Evolutionary conservation across 2,113 vertebrate species (phyloP).

Genomic region (Podiceps cristatus): DNA sequence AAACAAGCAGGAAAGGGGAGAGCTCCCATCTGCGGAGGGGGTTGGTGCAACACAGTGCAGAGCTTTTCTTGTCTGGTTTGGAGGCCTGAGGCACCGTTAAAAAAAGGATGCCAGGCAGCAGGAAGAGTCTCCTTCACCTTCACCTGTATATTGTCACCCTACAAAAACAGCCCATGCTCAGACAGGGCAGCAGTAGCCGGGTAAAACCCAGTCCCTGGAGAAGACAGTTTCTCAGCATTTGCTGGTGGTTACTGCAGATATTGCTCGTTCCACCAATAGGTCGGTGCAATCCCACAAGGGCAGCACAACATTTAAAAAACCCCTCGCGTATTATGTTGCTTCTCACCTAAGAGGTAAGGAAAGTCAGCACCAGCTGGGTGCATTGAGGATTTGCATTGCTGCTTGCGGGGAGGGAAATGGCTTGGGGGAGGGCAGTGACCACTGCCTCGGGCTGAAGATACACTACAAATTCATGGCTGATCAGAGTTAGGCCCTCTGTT

Average conservation of each 20-base stretch:
- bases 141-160: background rate
- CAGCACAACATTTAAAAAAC: background rate
- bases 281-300: accelerated
- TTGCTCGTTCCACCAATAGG: background rate
- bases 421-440: background rate
- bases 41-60: background rate
- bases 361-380: background rate
- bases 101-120: background rate
- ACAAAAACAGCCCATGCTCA: background rate
- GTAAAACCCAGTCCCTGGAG: background rate
- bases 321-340: background rate
- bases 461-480: background rate
- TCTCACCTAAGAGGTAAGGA: background rate
- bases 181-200: background rate
- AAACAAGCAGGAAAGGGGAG: background rate
- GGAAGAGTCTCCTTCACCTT: background rate
- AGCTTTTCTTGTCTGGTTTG: background rate
- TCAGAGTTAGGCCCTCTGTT: background rate
- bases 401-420: background rate
- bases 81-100: background rate
- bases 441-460: background rate
- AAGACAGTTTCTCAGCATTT: background rate
- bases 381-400: background rate
- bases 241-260: background rate
- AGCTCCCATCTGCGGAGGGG: background rate